A percentile compares a stretch with the other conserved stretches of the same genome.
Evolutionary conservation across 1,140 invertebrate species (phyloP).

Genomic region (honey bee (Apis mellifera)): Amel_HAv3.1 CM009931.2:14209001-14209500

Average conservation of each 20-base stretch:
- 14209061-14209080: neutral
- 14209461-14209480: too few species aligned
- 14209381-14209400: neutral
- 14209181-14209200: too few species aligned
- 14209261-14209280: neutral
- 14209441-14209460: too few species aligned
- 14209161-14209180: neutral
- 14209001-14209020: neutral
- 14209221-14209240: too few species aligned
- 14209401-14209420: neutral
- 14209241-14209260: too few species aligned
- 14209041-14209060: too few species aligned
- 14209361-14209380: neutral
- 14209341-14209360: neutral
- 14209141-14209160: neutral
- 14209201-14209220: too few species aligned
- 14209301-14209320: too few species aligned
- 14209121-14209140: too few species aligned
- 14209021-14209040: too few species aligned
- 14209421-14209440: neutral
- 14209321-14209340: neutral
- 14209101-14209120: constrained; percentile 20
- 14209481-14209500: too few species aligned
- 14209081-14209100: constrained; percentile 4
- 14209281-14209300: neutral